A percentile compares a stretch with the other conserved stretches of the same genome.
Conservation (phyloP, 2,797 vertebrate species). For the Sphenopsis melanotis region DNA sequence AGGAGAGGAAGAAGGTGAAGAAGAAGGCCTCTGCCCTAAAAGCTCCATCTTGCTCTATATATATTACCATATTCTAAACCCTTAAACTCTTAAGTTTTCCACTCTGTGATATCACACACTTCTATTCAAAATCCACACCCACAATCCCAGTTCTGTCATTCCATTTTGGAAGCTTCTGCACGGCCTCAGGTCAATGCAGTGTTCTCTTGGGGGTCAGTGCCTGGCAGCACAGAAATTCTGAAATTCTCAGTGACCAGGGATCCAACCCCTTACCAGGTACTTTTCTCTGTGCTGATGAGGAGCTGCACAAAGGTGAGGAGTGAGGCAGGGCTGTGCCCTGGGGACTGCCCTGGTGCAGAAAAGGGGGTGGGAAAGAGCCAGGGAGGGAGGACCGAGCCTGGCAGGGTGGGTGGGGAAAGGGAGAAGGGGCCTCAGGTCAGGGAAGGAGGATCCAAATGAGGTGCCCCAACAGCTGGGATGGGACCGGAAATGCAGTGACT, state of each 20-base stretch:
- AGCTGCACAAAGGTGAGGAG: neutral
- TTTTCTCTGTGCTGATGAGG: neutral
- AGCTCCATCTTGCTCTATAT: neutral
- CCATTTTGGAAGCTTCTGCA: neutral
- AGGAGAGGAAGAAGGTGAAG: too few species aligned
- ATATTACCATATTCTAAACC: neutral
- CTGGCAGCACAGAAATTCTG: neutral
- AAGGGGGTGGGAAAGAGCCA: neutral
- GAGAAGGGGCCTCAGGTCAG: neutral
- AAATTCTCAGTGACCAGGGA: neutral
- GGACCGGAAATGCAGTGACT: neutral
- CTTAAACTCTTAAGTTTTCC: neutral
- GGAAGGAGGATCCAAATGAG: neutral
- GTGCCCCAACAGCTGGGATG: neutral
- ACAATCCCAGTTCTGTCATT: neutral
- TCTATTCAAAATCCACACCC: neutral
- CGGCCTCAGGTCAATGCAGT: accelerated
- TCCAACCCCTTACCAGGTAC: accelerated
- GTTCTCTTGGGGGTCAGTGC: neutral
- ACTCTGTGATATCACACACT: neutral
- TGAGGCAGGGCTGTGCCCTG: neutral
- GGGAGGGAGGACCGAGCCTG: neutral
- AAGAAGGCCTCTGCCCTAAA: neutral
- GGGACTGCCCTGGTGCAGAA: neutral
- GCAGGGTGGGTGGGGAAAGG: neutral